Percentiles rank a stretch among this genome's conserved stretches.
Conservation (phyloP, 2,888 invertebrate species). For the Melanargia galathea region DNA sequence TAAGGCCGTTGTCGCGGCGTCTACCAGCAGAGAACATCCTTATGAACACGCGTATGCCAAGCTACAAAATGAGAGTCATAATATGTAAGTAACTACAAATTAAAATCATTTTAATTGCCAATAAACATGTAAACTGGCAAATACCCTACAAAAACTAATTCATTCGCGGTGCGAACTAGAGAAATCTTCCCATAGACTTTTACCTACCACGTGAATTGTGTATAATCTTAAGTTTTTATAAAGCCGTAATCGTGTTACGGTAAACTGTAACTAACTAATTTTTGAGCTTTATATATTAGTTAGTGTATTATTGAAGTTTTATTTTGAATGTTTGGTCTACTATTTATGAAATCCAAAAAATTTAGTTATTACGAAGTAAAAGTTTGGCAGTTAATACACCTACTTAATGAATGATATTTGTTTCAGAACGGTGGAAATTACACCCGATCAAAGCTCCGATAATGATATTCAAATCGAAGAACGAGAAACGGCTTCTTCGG, state of each 20-base stretch:
- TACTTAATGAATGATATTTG: conserved; percentile 6
- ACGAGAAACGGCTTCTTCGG: conserved; percentile 64
- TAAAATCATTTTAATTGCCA: neutral
- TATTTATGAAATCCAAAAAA: too few relatives aligned
- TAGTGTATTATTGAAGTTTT: too few relatives aligned
- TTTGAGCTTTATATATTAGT: too few relatives aligned
- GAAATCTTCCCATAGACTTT: conserved; percentile 1
- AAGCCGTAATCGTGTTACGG: neutral
- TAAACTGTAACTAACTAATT: neutral
- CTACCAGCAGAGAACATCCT: conserved; percentile 80
- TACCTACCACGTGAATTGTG: neutral
- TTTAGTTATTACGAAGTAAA: too few relatives aligned
- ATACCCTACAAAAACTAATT: neutral
- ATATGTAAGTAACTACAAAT: conserved; percentile 56
- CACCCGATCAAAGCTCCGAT: conserved; percentile 63
- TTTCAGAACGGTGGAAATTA: conserved; percentile 69
- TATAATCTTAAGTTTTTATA: neutral
- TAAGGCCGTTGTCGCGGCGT: conserved; percentile 59
- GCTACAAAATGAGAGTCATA: conserved; percentile 82
- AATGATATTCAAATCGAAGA: conserved; percentile 71
- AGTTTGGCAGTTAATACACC: too few relatives aligned
- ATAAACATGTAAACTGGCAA: neutral
- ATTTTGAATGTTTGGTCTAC: too few relatives aligned
- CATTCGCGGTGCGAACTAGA: neutral
- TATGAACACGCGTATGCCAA: conserved; percentile 91